phyloP scores from a whole-genome alignment of 2,113 vertebrate genomes.

The Stegastes partitus region DNA sequence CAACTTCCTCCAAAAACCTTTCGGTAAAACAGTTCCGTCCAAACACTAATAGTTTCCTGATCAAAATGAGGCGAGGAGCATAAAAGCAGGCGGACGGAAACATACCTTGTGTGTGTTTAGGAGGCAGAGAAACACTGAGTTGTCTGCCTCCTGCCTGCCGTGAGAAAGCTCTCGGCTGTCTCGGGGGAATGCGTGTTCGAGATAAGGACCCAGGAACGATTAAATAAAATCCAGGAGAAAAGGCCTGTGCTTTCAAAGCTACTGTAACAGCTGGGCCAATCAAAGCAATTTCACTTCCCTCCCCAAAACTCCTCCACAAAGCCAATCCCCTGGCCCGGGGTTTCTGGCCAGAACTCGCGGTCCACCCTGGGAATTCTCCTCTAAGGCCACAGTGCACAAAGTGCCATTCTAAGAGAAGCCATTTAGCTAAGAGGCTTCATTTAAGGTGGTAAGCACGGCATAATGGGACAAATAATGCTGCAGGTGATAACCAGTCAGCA shows the following conservation, averaged over 20 bases:
- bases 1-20: too few species aligned
- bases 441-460: conserved; percentile 71
- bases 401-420: conserved; percentile 80
- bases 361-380: conserved; percentile 81
- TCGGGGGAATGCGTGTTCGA: conserved; percentile 73
- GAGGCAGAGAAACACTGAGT: conserved; percentile 35
- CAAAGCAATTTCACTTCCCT: conserved; percentile 83
- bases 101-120: conserved; percentile 4
- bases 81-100: conserved; percentile 5
- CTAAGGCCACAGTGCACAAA: conserved; percentile 77
- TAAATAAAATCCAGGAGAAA: conserved; percentile 84
- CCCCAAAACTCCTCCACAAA: conserved; percentile 80
- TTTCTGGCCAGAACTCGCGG: conserved; percentile 73
- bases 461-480: conserved; percentile 68
- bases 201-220: conserved; percentile 84
- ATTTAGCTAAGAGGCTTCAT: conserved; percentile 79
- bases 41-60: neutral
- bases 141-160: conserved; percentile 62
- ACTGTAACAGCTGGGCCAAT: conserved; percentile 85
- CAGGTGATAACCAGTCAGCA: conserved; percentile 70
- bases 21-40: neutral
- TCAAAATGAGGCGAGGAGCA: neutral
- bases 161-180: conserved; percentile 82
- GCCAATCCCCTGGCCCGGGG: conserved; percentile 69
- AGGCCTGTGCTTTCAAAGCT: conserved; percentile 80